phyloP scores from a whole-genome alignment of 2,113 vertebrate genomes.

The Pterocles gutturalis region DNA sequence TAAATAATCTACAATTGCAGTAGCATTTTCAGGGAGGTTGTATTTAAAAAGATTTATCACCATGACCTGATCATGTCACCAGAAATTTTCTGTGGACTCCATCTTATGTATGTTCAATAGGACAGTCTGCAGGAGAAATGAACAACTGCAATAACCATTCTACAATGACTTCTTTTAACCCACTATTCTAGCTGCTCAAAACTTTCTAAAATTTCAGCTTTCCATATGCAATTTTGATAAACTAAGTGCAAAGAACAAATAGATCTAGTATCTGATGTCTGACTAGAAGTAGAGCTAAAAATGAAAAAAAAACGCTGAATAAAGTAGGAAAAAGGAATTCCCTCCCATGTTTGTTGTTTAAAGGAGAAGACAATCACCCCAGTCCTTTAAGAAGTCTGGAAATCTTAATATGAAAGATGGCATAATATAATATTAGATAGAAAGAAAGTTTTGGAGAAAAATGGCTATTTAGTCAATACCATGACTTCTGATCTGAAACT shows the following conservation, averaged over 20 bases:
- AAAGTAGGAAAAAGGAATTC: background rate
- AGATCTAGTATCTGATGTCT: background rate
- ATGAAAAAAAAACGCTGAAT: background rate
- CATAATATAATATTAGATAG: background rate
- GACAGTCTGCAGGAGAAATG: background rate
- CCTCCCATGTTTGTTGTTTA: background rate
- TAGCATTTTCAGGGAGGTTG: background rate
- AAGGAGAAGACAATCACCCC: background rate
- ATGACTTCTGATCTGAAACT: background rate
- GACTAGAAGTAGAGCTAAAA: background rate
- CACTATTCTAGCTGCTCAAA: background rate
- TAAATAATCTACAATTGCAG: background rate
- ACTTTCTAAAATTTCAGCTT: background rate
- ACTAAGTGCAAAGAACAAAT: background rate
- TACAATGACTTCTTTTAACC: background rate
- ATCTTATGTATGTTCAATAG: background rate
- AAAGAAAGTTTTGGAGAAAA: background rate
- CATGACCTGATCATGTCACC: background rate
- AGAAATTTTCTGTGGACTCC: background rate
- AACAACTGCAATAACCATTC: fast-evolving
- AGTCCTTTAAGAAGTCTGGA: background rate
- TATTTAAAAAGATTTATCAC: background rate
- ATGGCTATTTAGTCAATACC: background rate
- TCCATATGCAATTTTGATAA: background rate
- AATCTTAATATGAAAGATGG: background rate